Evolutionary conservation across 2,888 invertebrate species (phyloP).

Genomic region (Synergus gifuensis): DNA sequence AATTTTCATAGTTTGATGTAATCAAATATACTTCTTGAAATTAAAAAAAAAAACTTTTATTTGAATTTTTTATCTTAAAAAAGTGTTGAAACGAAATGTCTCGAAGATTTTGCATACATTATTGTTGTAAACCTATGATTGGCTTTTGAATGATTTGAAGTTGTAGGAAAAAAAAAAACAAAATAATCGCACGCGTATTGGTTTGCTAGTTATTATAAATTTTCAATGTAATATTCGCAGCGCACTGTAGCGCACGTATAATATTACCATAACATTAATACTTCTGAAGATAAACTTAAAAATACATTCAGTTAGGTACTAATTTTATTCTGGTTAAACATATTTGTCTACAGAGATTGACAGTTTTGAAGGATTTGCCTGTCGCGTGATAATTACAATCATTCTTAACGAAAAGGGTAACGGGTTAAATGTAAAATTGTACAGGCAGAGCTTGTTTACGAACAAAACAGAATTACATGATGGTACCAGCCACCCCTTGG

Average conservation of each 20-base stretch:
- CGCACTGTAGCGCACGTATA: not conserved
- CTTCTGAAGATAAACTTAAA: not conserved
- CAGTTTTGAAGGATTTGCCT: slow-evolving; percentile 28
- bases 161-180: no score
- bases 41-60: no score
- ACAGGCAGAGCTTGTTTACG: slow-evolving; percentile 53
- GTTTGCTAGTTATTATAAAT: no score
- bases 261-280: not conserved
- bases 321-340: not conserved
- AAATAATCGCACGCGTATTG: no score
- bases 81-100: no score
- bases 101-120: no score
- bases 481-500: slow-evolving; percentile 75
- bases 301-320: not conserved
- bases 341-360: slow-evolving; percentile 19
- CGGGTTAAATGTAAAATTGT: slow-evolving; percentile 40
- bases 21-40: no score
- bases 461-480: slow-evolving; percentile 67
- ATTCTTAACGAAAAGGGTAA: slow-evolving; percentile 34
- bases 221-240: no score
- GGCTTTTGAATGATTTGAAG: no score
- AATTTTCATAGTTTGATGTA: no score
- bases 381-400: slow-evolving; percentile 38
- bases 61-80: no score
- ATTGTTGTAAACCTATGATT: no score